These are phyloP conservation scores for Pangasius macronema DNA, from an alignment of 2,797 vertebrate genomes.

Conservation along the genomic window DNA sequence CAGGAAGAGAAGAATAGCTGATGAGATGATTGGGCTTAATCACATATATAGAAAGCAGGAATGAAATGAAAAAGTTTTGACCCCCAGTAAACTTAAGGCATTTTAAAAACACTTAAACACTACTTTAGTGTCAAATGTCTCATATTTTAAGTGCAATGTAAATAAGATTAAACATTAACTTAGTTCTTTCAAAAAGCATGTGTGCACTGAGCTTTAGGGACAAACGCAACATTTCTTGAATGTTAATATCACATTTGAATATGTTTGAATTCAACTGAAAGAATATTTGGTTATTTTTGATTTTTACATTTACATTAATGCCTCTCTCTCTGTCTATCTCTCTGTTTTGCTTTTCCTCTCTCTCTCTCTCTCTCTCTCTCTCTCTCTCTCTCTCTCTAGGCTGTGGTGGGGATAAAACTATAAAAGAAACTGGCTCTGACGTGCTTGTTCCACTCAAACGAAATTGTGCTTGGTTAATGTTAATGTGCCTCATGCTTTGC, in stretches of 20 bases:
- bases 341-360: slow-evolving; percentile 27
- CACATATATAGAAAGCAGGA: not conserved
- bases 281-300: not conserved
- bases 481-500: slow-evolving; percentile 59
- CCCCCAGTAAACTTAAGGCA: not conserved
- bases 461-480: too few species aligned
- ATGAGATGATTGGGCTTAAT: slow-evolving; percentile 12
- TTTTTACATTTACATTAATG: not conserved
- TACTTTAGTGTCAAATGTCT: slow-evolving; percentile 52
- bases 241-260: not conserved
- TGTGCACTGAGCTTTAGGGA: not conserved
- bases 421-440: too few species aligned
- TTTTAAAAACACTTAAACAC: not conserved
- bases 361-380: slow-evolving; percentile 19
- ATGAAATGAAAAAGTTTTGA: not conserved
- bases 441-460: too few species aligned
- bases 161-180: not conserved
- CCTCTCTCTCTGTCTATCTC: not conserved
- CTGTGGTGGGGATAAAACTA: slow-evolving; percentile 91
- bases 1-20: slow-evolving; percentile 13
- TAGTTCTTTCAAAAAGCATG: not conserved
- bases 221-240: not conserved
- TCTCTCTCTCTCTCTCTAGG: slow-evolving; percentile 69
- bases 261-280: not conserved
- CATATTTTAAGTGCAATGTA: slow-evolving; percentile 56